Conservation (phyloP, 2,888 invertebrate species). For the Venusia cambrica region DNA sequence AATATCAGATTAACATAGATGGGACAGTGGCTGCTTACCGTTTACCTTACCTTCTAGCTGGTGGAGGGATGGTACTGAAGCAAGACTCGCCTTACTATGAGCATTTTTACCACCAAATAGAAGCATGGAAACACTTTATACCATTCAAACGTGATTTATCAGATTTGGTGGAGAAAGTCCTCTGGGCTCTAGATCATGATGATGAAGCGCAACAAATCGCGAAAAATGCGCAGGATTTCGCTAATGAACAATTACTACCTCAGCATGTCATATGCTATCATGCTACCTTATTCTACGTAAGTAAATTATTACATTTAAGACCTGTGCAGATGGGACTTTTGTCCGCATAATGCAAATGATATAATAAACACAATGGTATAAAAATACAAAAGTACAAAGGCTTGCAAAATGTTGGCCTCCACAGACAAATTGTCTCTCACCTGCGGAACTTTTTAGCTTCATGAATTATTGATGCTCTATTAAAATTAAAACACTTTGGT, state of each 20-base stretch:
- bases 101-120: slow-evolving; percentile 91
- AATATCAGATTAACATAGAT: slow-evolving; percentile 96
- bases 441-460: too few species aligned
- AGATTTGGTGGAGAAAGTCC: slow-evolving; percentile 88
- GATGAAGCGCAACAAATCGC: slow-evolving; percentile 84
- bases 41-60: slow-evolving; percentile 93
- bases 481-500: too few species aligned
- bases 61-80: slow-evolving; percentile 93
- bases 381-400: too few species aligned
- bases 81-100: slow-evolving; percentile 97
- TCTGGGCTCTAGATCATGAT: slow-evolving; percentile 89
- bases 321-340: too few species aligned
- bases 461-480: too few species aligned
- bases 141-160: slow-evolving; percentile 90
- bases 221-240: slow-evolving; percentile 85
- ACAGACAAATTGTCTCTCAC: too few species aligned
- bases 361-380: too few species aligned
- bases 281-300: slow-evolving; percentile 74
- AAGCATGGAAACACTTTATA: slow-evolving; percentile 90
- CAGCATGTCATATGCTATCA: slow-evolving; percentile 94
- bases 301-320: slow-evolving; percentile 29
- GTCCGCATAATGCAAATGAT: too few species aligned
- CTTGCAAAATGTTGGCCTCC: too few species aligned
- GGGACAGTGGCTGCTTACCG: slow-evolving; percentile 98
- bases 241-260: slow-evolving; percentile 89